Evolutionary conservation across 1,140 invertebrate genomes (phyloP), one percentile per base, ranked within the genome.

Genomic region (Drosophila oshimai): DNA sequence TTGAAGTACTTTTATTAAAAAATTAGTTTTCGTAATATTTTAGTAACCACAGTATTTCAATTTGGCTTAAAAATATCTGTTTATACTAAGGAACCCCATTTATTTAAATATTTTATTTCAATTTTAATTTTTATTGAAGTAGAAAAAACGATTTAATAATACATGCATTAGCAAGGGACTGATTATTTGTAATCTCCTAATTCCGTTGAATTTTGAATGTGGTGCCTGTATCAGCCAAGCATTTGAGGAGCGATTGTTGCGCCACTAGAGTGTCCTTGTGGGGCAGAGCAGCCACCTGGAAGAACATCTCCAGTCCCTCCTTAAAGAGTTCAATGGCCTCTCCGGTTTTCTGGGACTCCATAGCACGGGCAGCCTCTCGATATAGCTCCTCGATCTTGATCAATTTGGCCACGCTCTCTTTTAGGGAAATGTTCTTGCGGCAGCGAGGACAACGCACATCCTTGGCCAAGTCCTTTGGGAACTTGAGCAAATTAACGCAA

Each of bases 241-340:
- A 95, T 5, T 92, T 91, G 0, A 92, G 90, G 41, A 95, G 76
- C 1, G 93, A 92, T 67, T 94, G 94, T 80, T 95, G 93, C 0
- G 93, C 94, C 13, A 94, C 79, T 15, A 94, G 92, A 0, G 94
- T 90, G 31, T 90, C 89, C 29, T 92, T 91, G 62, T 95, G 93
- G 0, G 94, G 94, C 1, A 93, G 90, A 2, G 88, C 76, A 0
- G 93, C 94, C 2, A 94, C 87, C 39, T 92, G 75, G 29, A 91
- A 91, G 68, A 94, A 92, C 26, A 90, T 47, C 49, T 92, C 87
- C 7, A 94, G 91, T 0, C 92, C 93, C 34, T 92, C 86, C 33
- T 91, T 91, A 6, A 93, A 90, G 0, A 74, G 76, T 2, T 83
- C 46, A 13, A 91, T 91, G 0, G 93, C 93, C 31, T 92, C 91